Evolutionary conservation across 2,113 vertebrate species (phyloP).

Genomic region (Mormyrus iriodes): DNA sequence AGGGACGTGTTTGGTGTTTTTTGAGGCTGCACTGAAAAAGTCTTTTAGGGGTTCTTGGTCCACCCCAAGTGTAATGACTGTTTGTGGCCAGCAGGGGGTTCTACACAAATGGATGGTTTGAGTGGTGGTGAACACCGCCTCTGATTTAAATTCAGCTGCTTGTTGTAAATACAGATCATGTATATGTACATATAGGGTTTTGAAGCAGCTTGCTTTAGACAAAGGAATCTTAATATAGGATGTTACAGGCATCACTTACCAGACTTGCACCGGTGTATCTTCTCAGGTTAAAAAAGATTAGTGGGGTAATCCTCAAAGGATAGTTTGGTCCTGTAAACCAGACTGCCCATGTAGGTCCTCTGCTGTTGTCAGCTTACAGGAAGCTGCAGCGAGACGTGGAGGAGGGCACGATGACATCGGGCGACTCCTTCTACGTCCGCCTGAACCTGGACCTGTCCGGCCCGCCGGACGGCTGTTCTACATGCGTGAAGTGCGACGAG

Average conservation of each 20-base stretch:
- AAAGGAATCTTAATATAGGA: neutral
- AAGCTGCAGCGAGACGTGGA: conserved; percentile 74
- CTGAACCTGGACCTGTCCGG: conserved; percentile 86
- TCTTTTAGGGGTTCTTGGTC: neutral
- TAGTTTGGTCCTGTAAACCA: neutral
- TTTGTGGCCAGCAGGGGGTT: neutral
- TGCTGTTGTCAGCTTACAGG: conserved; percentile 65
- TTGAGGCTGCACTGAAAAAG: neutral
- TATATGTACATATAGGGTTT: neutral
- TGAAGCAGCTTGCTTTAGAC: neutral
- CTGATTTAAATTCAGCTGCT: neutral
- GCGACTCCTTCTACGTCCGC: conserved; percentile 90
- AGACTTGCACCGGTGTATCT: neutral
- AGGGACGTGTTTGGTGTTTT: neutral
- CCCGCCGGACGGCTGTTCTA: conserved; percentile 77
- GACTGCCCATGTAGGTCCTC: neutral
- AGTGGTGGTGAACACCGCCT: neutral
- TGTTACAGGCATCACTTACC: neutral
- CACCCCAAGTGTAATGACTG: neutral
- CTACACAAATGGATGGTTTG: neutral
- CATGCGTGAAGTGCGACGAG: conserved; percentile 80
- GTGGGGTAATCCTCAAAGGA: neutral
- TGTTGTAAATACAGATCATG: neutral
- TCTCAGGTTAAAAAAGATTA: neutral
- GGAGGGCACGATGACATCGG: conserved; percentile 71